Base-by-base conservation (phyloP, 53 echinoderm and acorn worm species). In the Apostichopus leukothele region DNA sequence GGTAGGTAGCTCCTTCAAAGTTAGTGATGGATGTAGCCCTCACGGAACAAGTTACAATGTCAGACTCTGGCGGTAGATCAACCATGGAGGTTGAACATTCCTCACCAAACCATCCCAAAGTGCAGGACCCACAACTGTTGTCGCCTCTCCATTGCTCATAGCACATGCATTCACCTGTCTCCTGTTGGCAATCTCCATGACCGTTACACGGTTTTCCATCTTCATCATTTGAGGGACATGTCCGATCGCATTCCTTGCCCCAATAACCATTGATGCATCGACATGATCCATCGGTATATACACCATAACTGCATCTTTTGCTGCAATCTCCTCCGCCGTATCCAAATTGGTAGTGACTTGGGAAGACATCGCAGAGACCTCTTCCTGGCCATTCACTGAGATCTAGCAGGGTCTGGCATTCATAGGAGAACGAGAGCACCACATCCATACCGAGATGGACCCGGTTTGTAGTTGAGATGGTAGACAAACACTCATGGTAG, bases 181-280 rank as follows among this genome's bases (percentile, higher is more conserved):
- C 83, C n/a, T 90, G 80, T 87, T 91, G 76, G 84, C 96, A 96
- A 14, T 88, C 25, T 6, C 93, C 93, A 68, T 92, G 91, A 9
- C 90, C 89, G 60, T 91, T 76, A 79, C 96, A 96, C 39, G 94
- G 93, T 79, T 5, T 19, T 53, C 79, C 79, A 60, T 83, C 84
- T 61, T 86, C 79, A 51, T 94, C 91, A 52, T 93, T 91, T 51
- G 94, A 94, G 20, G 91, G 93, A 78, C 96, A 96, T 88, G 89
- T 89, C 67, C 68, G 23, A 20, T 93, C 86, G 60, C 96, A 96
- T 53, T 91, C 75, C 2, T 19, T 52, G 67, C 96, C 96, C 93
- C 94, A 96, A 73, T 92, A 96, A 50, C 96, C 96, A 61, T 75
- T 71, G 51, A 90, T 25, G 61, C 96, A 96, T n/a, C 81, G 39